These are phyloP conservation scores for Drosophila suboccidentalis DNA, from an alignment of 2,888 invertebrate species.

Conservation along the genomic window DNA sequence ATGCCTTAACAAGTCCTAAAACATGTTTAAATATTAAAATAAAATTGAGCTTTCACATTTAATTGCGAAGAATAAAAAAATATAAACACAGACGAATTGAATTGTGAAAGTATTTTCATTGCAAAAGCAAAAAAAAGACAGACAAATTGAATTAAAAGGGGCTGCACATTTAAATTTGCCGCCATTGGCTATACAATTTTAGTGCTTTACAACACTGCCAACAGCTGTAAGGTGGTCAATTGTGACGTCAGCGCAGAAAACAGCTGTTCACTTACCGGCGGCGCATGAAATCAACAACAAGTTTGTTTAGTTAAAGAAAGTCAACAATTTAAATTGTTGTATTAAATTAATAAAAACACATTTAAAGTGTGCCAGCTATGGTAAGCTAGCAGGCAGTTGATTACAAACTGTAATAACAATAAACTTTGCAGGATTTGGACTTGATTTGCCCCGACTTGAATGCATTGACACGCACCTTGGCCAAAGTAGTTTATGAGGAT, in stretches of 20 bases:
- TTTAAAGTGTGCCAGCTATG: conserved; percentile 20
- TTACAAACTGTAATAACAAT: background rate
- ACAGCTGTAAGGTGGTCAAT: conserved; percentile 14
- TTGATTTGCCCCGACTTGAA: conserved; percentile 84
- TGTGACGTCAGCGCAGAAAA: conserved; percentile 21
- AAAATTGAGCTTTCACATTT: background rate
- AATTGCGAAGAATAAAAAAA: no score
- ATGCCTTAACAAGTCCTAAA: no score
- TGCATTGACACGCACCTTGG: conserved; percentile 85
- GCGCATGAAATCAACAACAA: background rate
- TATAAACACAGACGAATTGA: background rate
- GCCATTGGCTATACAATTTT: background rate
- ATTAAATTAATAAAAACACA: background rate
- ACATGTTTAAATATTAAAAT: no score
- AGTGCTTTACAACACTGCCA: conserved; percentile 29
- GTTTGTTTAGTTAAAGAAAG: background rate
- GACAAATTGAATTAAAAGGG: no score
- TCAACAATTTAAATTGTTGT: background rate
- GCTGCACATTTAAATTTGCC: conserved; percentile 25
- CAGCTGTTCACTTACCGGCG: conserved; percentile 34
- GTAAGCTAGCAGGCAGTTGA: conserved; percentile 18
- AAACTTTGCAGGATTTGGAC: conserved; percentile 80
- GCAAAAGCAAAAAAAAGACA: no score
- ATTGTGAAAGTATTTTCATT: no score
- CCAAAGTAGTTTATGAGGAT: conserved; percentile 87